These are phyloP conservation scores for Hartigia nigra DNA, from an alignment of 2,888 invertebrate species.

Conservation along the genomic window DNA sequence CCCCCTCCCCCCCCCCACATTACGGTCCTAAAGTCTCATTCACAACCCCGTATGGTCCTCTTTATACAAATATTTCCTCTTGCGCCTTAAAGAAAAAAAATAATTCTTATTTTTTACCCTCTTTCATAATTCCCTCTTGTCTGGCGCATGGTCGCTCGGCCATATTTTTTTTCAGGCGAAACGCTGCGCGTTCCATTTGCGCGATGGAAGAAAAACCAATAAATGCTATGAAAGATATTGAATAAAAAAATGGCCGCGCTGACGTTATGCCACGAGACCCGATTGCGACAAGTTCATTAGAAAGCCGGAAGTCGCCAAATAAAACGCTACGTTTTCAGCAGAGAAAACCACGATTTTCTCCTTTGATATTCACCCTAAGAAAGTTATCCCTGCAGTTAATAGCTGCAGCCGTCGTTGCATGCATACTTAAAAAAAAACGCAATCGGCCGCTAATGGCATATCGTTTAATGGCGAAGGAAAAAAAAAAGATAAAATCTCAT, in stretches of 20 bases:
- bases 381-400: background rate
- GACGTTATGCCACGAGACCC: background rate
- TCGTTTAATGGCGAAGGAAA: background rate
- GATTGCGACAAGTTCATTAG: background rate
- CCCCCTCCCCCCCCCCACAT: too few species aligned
- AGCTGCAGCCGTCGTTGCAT: background rate
- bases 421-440: background rate
- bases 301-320: background rate
- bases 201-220: background rate
- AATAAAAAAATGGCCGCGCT: background rate
- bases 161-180: background rate
- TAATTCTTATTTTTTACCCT: background rate
- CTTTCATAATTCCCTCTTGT: background rate
- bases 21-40: slow-evolving; percentile 8
- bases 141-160: background rate
- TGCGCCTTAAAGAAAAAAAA: background rate
- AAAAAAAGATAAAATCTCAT: background rate
- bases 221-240: background rate
- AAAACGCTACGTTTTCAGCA: background rate
- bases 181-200: background rate
- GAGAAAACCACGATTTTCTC: background rate
- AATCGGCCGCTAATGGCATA: background rate
- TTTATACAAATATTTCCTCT: background rate
- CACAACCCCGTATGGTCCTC: background rate
- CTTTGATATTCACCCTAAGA: background rate